Evolutionary conservation across 2,888 invertebrate genomes (phyloP).

Genomic region (Catonia carolina): DNA sequence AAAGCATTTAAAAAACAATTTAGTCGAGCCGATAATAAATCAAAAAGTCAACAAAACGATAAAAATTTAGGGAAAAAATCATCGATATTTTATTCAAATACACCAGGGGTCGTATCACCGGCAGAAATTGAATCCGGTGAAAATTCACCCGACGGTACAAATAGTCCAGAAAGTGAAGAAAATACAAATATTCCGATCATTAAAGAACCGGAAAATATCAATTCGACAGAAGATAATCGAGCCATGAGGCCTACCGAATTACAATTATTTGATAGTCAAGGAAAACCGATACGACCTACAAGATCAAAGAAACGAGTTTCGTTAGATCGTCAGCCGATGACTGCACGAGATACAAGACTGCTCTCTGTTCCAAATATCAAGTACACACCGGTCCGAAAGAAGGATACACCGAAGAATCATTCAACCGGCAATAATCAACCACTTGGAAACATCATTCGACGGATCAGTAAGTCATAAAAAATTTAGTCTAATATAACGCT

Average conservation of each 20-base stretch:
- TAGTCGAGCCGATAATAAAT: constrained; percentile 68
- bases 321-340: constrained; percentile 31
- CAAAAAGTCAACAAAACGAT: constrained; percentile 54
- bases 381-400: constrained; percentile 44
- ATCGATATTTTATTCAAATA: constrained; percentile 19
- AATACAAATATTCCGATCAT: constrained; percentile 34
- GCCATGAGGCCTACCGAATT: constrained; percentile 57
- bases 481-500: no score
- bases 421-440: constrained; percentile 39
- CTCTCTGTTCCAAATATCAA: constrained; percentile 66
- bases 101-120: constrained; percentile 14
- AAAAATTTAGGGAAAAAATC: constrained; percentile 40
- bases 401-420: constrained; percentile 28
- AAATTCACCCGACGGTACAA: constrained; percentile 11
- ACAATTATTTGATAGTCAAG: constrained; percentile 50
- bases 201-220: constrained; percentile 33
- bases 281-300: constrained; percentile 43
- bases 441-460: constrained; percentile 70
- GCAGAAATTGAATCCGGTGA: constrained; percentile 19
- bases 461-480: constrained; percentile 73
- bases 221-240: constrained; percentile 33
- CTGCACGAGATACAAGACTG: constrained; percentile 55
- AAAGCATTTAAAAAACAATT: constrained; percentile 75
- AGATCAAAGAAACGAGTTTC: constrained; percentile 33
- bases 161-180: constrained; percentile 19